Conservation (phyloP, 1,140 invertebrate species). For the Pseudobourletiella spinata region DNA sequence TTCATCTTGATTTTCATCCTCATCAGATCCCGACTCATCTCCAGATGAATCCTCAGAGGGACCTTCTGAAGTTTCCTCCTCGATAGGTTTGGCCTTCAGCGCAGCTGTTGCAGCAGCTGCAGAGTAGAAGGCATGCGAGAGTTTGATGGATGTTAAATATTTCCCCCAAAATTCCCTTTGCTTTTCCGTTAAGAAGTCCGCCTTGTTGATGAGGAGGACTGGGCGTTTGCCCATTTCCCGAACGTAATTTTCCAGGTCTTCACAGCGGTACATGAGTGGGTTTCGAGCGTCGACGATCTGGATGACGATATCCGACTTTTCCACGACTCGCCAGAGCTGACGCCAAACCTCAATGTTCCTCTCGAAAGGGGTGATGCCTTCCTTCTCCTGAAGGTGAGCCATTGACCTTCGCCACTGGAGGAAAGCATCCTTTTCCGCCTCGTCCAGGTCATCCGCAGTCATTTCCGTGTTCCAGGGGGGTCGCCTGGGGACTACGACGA, state of each 20-base stretch:
- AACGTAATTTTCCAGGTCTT: constrained; percentile 90
- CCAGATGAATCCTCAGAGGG: constrained; percentile 32
- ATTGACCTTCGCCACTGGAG: constrained; percentile 78
- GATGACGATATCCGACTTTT: constrained; percentile 83
- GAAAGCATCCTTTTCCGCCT: constrained; percentile 69
- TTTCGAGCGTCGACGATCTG: constrained; percentile 96
- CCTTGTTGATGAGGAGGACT: constrained; percentile 89
- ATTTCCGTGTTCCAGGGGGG: constrained; percentile 71
- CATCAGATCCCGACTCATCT: constrained; percentile 32
- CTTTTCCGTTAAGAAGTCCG: constrained; percentile 76
- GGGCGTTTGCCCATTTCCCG: constrained; percentile 77
- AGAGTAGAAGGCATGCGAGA: constrained; percentile 75
- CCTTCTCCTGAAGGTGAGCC: constrained; percentile 65
- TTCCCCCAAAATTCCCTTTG: constrained; percentile 78
- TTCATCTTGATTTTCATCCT: constrained; percentile 13
- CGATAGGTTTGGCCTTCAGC: constrained; percentile 44
- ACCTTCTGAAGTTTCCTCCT: constrained; percentile 37
- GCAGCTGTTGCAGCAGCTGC: constrained; percentile 48
- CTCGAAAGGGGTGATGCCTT: constrained; percentile 91
- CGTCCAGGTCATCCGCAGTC: constrained; percentile 64
- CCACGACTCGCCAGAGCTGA: constrained; percentile 95
- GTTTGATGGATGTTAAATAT: constrained; percentile 64
- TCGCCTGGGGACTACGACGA: constrained; percentile 43
- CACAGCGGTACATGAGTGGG: constrained; percentile 85
- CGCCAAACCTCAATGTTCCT: constrained; percentile 98